phyloP scores from a whole-genome alignment of 2,113 vertebrate genomes.

The Boulengeromyrus knoepffleri region DNA sequence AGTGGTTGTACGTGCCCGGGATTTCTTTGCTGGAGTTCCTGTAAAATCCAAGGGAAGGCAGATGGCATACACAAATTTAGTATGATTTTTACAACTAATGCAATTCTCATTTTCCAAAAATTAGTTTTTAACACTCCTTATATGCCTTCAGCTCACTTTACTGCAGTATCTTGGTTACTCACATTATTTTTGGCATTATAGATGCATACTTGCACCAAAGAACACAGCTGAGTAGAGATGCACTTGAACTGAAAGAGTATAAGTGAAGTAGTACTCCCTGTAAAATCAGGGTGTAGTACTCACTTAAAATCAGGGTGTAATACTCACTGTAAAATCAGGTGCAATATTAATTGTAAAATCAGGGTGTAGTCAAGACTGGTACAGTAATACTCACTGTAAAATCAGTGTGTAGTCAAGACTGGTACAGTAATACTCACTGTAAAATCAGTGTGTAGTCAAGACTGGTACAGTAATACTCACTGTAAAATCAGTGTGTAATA shows the following conservation, averaged over 20 bases:
- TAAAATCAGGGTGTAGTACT: background rate
- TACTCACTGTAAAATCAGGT: background rate
- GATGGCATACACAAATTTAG: background rate
- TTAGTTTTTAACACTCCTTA: background rate
- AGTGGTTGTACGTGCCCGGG: background rate
- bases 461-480: background rate
- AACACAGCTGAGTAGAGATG: background rate
- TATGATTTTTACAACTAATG: background rate
- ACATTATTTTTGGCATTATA: background rate
- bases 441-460: background rate
- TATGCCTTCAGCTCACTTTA: background rate
- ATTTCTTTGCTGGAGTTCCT: constrained; percentile 33
- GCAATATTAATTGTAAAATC: background rate
- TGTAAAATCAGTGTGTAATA: background rate
- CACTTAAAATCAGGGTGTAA: background rate
- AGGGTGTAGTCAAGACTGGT: background rate
- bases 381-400: background rate
- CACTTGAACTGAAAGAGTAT: background rate
- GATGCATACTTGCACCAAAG: background rate
- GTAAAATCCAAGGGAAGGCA: background rate
- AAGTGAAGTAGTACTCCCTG: background rate
- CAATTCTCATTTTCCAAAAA: background rate
- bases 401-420: background rate
- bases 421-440: background rate
- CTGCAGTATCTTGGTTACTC: background rate